Evolutionary conservation across 2,113 vertebrate genomes (phyloP), one percentile per base, ranked within the genome.

Genomic region (Coptodon bakossiorum): DNA sequence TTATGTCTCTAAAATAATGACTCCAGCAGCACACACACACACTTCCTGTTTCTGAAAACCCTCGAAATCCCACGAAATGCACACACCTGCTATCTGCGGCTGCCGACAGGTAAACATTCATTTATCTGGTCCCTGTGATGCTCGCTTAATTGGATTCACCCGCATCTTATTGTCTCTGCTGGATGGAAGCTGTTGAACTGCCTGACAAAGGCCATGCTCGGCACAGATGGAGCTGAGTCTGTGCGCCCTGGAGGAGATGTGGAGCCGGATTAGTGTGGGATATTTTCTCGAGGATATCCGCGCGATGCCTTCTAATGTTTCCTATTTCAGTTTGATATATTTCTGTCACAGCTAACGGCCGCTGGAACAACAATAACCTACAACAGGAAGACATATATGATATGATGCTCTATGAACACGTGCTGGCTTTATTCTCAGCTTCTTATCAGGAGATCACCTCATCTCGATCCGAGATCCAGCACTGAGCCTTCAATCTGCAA

Each of bases 91-190:
- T 78, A 78, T 78, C 73, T 78, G 45, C 3, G 10, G 16, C 71
- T 78, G 71, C 43, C 43, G 4, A 78, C 73, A 78, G 45, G 45
- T 78, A 78, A 52, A 52, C 27, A 78, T 78, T 57, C 16, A 38
- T 38, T 48, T 53, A 45, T 86, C 85, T 45, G 22, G 48, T 89
- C 36, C 19, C 78, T 19, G 13, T 66, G 83, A 81, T 80, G 83
- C 88, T 66, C 14, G 4, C 48, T 57, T 91, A 86, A 88, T 84
- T 91, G 43, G 85, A 85, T 85, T 76, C 82, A 54, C 53, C 52
- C 29, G 2, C 82, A 16, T 76, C 79, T 31, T 54, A 14, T 80
- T 59, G 83, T 80, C 68, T 17, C 66, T 63, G 36, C 34, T 66
- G 59, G 27, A 68, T 53, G 57, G 52, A 80, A 81, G 84, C 8